phyloP scores from a whole-genome alignment of 1,140 invertebrate species.

The Drosophila miranda region DNA sequence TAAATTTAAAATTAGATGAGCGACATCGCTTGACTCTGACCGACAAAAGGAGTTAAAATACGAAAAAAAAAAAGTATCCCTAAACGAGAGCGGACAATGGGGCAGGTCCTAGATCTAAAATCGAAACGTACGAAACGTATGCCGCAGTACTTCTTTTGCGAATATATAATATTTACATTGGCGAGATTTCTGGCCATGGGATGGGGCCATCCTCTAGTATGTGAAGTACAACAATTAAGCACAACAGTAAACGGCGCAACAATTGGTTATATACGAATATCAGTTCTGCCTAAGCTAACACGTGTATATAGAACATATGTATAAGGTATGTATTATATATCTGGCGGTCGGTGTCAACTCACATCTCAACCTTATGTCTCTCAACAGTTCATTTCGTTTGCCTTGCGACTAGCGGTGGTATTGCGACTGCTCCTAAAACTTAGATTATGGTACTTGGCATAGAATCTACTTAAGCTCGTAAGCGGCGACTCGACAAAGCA shows the following conservation, averaged over 20 bases:
- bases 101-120: conserved; percentile 27
- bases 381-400: conserved; percentile 64
- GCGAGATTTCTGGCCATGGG: neutral
- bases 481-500: conserved; percentile 67
- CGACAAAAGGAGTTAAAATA: conserved; percentile 48
- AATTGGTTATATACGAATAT: conserved; percentile 51
- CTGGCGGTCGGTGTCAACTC: conserved; percentile 8
- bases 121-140: conserved; percentile 19
- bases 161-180: conserved; percentile 2
- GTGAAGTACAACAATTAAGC: conserved; percentile 18
- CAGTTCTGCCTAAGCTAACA: conserved; percentile 65
- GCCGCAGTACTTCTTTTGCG: conserved; percentile 32
- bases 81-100: no score
- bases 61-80: conserved; percentile 34
- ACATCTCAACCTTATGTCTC: conserved; percentile 5
- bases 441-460: conserved; percentile 67
- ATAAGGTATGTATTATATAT: conserved; percentile 44
- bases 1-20: conserved; percentile 40
- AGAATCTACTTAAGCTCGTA: conserved; percentile 60
- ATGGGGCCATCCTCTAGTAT: neutral
- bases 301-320: conserved; percentile 42
- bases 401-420: conserved; percentile 73
- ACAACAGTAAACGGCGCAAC: conserved; percentile 50
- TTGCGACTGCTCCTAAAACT: conserved; percentile 64
- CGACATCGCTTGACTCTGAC: conserved; percentile 41